Evolutionary conservation across 2,797 vertebrate genomes (phyloP), one percentile per base, ranked within the genome.

Genomic region (Rhabdophis nuchalis): DNA sequence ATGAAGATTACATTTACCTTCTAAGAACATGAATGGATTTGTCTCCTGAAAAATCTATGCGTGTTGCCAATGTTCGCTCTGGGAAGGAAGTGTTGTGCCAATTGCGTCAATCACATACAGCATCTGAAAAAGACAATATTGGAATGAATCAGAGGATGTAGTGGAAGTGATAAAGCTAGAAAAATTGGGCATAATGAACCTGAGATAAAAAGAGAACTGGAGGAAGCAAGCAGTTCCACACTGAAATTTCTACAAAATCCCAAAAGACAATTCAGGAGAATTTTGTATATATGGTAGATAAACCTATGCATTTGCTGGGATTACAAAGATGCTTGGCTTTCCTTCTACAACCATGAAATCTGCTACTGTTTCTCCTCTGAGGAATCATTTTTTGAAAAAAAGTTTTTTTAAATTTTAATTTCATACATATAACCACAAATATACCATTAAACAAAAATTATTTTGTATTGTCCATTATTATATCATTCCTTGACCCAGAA

Each of bases 11-110:
- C 0, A 0, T 91, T 93, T 97, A 97, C 96, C 96, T 97, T 96
- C 89, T 95, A 96, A 95, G 96, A 94, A 96, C 96, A 91, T 95
- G 93, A 94, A 95, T 0, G 1, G 72, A 29, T 77, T n/a, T 0
- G 0, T 89, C 93, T 93, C 93, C 77, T 0, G 88, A 91, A 88
- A 91, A 88, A 94, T 53, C 87, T 61, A 89, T 90, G 91, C 93
- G 90, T 93, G 90, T 95, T 92, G 89, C 91, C 89, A 94, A 60
- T 0, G 60, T 36, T 95, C 77, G 77, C 10, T 88, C 36, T 0
- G 2, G 56, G 77, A 93, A 89, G 0, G 32, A 90, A 93, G 77
- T 1, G 94, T 87, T 0, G 16, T 25, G 52, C 87, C 93, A 92
- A 89, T 50, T 91, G 93, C 92, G 90, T 93, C 95, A 92, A 92